A percentile compares a stretch with the other conserved stretches of the same genome.
Conservation (phyloP, 1,140 invertebrate species). For the Lordiphosa stackelbergi region DNA sequence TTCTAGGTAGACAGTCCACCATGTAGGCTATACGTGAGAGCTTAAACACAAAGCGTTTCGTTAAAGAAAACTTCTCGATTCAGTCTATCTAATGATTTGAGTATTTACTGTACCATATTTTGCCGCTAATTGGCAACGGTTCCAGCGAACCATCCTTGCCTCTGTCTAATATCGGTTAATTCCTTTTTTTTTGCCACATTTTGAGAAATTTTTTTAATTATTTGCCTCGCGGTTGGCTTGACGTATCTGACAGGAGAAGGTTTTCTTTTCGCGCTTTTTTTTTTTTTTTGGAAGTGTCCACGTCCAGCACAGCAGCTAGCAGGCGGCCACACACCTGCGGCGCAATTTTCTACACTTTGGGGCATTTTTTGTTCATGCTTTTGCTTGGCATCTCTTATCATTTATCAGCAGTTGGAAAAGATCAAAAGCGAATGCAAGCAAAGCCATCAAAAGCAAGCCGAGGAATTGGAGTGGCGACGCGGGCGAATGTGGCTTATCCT, state of each 20-base stretch:
- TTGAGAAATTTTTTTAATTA: conserved; percentile 31
- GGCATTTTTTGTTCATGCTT: conserved; percentile 32
- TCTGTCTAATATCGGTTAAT: conserved; percentile 2
- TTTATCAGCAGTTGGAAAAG: conserved; percentile 59
- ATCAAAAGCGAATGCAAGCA: conserved; percentile 55
- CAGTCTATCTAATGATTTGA: not conserved
- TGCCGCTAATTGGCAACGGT: conserved; percentile 37
- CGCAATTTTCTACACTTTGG: conserved; percentile 62
- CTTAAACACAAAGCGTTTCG: too few relatives aligned
- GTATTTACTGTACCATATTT: conserved; percentile 1
- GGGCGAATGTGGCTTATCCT: not conserved
- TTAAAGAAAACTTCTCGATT: too few relatives aligned
- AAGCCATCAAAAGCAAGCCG: conserved; percentile 49
- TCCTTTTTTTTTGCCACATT: not conserved
- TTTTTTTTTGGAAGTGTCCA: not conserved
- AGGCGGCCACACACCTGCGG: conserved; percentile 48
- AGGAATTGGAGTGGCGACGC: not conserved
- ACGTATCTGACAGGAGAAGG: conserved; percentile 10
- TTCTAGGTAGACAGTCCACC: too few relatives aligned
- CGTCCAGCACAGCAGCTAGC: not conserved
- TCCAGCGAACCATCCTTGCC: not conserved
- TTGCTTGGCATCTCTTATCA: conserved; percentile 51
- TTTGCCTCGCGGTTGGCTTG: conserved; percentile 22
- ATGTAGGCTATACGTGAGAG: too few relatives aligned
- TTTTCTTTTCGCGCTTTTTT: not conserved